Percentiles rank a stretch among this genome's conserved stretches.
Evolutionary conservation across 2,797 vertebrate genomes (phyloP).

Genomic region (Synanceia verrucosa): DNA sequence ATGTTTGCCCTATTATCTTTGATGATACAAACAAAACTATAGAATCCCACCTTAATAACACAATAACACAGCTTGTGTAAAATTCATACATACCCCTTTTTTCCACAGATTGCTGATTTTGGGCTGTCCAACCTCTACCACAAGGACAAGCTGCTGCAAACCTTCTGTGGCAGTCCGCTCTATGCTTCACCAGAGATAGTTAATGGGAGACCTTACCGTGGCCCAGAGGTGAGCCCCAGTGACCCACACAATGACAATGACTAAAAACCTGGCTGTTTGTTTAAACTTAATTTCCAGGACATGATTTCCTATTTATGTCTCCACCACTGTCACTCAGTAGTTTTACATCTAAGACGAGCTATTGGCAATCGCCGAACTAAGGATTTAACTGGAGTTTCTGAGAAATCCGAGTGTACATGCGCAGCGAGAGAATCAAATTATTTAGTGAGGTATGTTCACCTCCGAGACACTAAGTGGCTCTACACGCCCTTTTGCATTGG

Average conservation of each 20-base stretch:
- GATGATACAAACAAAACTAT: neutral
- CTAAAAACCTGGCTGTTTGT: neutral
- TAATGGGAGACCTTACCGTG: slow-evolving; percentile 96
- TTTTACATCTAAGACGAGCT: too few relatives aligned
- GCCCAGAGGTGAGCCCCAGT: slow-evolving; percentile 89
- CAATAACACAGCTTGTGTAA: neutral
- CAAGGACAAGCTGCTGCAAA: slow-evolving; percentile 97
- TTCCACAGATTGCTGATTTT: slow-evolving; percentile 95
- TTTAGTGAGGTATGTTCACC: too few relatives aligned
- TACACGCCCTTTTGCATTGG: too few relatives aligned
- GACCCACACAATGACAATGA: slow-evolving; percentile 12
- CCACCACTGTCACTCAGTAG: neutral
- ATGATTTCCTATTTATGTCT: slow-evolving; percentile 1
- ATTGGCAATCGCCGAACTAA: too few relatives aligned
- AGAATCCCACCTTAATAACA: too few relatives aligned
- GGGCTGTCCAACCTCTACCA: slow-evolving; percentile 98
- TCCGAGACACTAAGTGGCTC: too few relatives aligned
- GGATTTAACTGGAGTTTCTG: too few relatives aligned
- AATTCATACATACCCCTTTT: neutral
- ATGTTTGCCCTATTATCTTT: slow-evolving; percentile 27
- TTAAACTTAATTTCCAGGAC: slow-evolving; percentile 3
- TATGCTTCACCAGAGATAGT: slow-evolving; percentile 99
- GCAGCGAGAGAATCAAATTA: too few relatives aligned
- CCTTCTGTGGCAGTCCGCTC: slow-evolving; percentile 97
- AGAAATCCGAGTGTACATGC: too few relatives aligned